Conservation (phyloP, 2,888 invertebrate species). For the Rotaria macrura region DNA sequence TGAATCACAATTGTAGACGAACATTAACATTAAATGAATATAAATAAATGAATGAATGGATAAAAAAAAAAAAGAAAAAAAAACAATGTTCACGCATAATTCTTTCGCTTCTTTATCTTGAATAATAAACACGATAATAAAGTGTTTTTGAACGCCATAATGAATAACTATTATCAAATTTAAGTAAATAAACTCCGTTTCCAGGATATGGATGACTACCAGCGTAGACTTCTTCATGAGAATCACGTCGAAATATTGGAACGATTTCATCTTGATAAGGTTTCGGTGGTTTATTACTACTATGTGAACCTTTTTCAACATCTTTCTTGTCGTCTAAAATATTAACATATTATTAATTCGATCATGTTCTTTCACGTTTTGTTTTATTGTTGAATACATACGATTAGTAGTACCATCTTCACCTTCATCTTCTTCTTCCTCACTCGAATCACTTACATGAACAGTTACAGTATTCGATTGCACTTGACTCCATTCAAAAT, state of each 20-base stretch:
- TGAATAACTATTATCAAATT: conserved; percentile 98
- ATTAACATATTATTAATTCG: too few species aligned
- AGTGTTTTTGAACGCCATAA: conserved; percentile 97
- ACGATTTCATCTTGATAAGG: conserved; percentile 72
- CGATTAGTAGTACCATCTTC: conserved; percentile 57
- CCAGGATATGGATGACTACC: conserved; percentile 92
- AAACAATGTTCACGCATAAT: not conserved
- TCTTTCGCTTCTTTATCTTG: not conserved
- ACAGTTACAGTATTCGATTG: conserved; percentile 79
- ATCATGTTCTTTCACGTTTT: not conserved
- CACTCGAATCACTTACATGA: conserved; percentile 86
- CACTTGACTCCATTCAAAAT: conserved; percentile 79
- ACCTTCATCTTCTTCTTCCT: conserved; percentile 58
- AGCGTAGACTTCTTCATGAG: conserved; percentile 88
- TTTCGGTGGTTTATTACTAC: conserved; percentile 41
- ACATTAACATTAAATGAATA: not conserved
- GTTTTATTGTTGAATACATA: not conserved
- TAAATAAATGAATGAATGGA: not conserved
- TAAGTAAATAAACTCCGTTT: conserved; percentile 87
- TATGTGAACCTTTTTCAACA: conserved; percentile 30
- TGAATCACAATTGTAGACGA: not conserved
- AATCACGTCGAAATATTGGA: conserved; percentile 86
- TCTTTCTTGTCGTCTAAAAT: conserved; percentile 22
- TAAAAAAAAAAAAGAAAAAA: not conserved
- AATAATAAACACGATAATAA: conserved; percentile 65